Percentiles rank a stretch among this genome's conserved stretches.
Conservation (phyloP, 2,888 invertebrate genomes). For the Linnaemya vulpina region DNA sequence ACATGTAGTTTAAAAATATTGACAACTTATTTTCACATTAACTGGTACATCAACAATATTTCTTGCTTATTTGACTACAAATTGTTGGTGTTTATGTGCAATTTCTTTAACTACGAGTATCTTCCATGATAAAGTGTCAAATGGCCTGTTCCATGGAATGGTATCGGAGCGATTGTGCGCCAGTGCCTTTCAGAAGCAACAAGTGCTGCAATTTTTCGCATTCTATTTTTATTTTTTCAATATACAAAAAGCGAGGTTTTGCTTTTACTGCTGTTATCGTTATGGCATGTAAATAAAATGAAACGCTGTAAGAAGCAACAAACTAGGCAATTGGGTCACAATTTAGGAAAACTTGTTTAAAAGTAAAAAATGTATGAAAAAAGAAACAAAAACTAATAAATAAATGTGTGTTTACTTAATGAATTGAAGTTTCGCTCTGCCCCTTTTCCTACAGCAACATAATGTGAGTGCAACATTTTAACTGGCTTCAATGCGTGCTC, state of each 20-base stretch:
- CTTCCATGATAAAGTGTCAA: slow-evolving; percentile 62
- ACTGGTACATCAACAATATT: slow-evolving; percentile 19
- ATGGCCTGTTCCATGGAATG: slow-evolving; percentile 45
- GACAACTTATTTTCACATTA: slow-evolving; percentile 62
- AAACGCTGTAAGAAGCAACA: slow-evolving; percentile 62
- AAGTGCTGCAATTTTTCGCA: slow-evolving; percentile 25
- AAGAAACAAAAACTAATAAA: slow-evolving; percentile 46
- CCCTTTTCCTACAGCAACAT: background rate
- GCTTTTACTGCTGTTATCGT: slow-evolving; percentile 50
- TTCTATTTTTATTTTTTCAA: background rate
- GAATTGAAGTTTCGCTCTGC: slow-evolving; percentile 10
- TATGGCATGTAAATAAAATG: slow-evolving; percentile 71
- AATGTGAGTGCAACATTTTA: slow-evolving; percentile 16
- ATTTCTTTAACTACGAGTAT: slow-evolving; percentile 53
- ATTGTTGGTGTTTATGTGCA: slow-evolving; percentile 35
- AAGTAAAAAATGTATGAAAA: slow-evolving; percentile 14
- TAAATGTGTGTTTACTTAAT: slow-evolving; percentile 42
- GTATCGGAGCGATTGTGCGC: background rate
- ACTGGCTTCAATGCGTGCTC: slow-evolving; percentile 41
- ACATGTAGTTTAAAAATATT: slow-evolving; percentile 45
- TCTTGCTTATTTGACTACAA: slow-evolving; percentile 17
- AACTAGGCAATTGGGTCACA: slow-evolving; percentile 82
- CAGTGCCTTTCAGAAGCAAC: slow-evolving; percentile 33
- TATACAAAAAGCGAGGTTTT: slow-evolving; percentile 22
- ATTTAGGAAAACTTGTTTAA: slow-evolving; percentile 81